phyloP scores from a whole-genome alignment of 2,888 invertebrate species.

The Allacma fusca region DNA sequence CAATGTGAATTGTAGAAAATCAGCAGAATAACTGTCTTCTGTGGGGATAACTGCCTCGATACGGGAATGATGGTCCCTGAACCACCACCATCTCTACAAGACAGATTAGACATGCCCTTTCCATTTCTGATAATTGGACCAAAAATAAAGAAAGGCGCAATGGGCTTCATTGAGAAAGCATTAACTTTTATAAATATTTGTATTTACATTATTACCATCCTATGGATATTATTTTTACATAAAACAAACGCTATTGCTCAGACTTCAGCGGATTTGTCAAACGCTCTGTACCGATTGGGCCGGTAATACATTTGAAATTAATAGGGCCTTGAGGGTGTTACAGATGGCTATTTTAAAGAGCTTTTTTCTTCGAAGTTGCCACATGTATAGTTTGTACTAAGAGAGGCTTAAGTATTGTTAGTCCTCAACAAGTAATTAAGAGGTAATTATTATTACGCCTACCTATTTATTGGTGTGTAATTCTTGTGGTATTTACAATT shows the following conservation, averaged over 20 bases:
- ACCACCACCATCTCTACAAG: background rate
- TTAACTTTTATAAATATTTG: constrained; percentile 33
- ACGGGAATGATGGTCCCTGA: background rate
- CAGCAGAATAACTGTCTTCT: constrained; percentile 36
- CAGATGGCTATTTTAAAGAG: no score
- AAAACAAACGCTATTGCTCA: background rate
- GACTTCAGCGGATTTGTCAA: background rate
- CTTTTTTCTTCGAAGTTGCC: no score
- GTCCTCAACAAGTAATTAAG: no score
- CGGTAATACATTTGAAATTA: background rate
- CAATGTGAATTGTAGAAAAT: constrained; percentile 39
- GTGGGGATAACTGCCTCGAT: constrained; percentile 35
- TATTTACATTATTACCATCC: constrained; percentile 37
- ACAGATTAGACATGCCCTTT: constrained; percentile 24
- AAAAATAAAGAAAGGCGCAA: background rate
- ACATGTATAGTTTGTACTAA: no score
- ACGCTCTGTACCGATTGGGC: background rate
- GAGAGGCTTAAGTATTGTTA: no score
- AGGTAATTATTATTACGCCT: no score
- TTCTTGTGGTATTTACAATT: no score
- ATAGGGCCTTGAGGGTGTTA: no score
- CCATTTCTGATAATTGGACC: constrained; percentile 41
- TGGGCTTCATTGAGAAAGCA: constrained; percentile 17
- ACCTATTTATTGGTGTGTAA: no score
- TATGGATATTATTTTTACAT: constrained; percentile 23